Evolutionary conservation across 2,113 vertebrate species (phyloP), one percentile per base, ranked within the genome.

Genomic region (Pangasianodon hypophthalmus): DNA sequence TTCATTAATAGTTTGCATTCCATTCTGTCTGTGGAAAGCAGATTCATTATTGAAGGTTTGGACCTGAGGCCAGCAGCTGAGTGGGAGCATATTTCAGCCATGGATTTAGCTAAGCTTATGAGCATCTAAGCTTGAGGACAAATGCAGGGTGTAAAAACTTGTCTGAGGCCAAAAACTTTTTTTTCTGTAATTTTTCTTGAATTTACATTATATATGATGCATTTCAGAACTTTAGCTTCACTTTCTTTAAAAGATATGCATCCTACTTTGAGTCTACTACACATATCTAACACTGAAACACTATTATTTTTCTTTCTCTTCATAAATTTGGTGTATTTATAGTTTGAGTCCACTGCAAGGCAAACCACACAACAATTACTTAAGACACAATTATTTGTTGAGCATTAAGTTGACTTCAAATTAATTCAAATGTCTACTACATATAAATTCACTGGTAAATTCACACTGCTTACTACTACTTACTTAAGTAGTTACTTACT

Each of bases 1-100:
- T 93, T 96, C 92, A 95, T 94, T 95, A 93, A 94, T 93, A 94
- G 91, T 92, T 91, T 90, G 91, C 92, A 92, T 93, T 95, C 93
- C 92, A 93, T 94, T 94, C 88, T 93, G 87, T 93, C 91, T 86
- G 89, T 94, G 92, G 92, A 92, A 93, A 92, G 92, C 88, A 92
- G 84, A 92, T 92, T 90, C 67, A 93, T 94, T 92, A 92, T 93
- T 93, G 75, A 92, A 81, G 86, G 32, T 91, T 84, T 81, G 71
- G 58, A 64, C 88, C 90, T 84, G 89, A 91, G 88, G 75, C 60
- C 91, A 75, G 60, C 67, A 73, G 89, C 50, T 84, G 73, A 50
- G 32, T 41, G 16, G 73, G 73, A 64, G 60, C 56, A 85, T 84
- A 87, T 90, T 90, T 58, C 44, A 85, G 56, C 41, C 60, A 69